phyloP scores from a whole-genome alignment of 2,888 invertebrate genomes.

The Pammene aurita region DNA sequence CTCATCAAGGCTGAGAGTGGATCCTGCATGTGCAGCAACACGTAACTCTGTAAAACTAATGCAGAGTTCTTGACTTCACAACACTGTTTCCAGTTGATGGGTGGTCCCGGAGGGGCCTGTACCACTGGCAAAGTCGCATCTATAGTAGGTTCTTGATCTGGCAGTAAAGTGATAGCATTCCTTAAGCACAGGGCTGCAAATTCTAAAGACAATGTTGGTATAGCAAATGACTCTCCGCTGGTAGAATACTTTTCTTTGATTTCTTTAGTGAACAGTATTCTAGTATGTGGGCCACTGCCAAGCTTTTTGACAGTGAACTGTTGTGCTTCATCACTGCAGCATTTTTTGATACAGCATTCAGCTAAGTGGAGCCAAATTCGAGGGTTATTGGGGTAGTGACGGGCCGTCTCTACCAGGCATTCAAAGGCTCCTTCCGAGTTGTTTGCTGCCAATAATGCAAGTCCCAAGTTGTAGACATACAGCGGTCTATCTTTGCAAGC shows the following conservation, averaged over 20 bases:
- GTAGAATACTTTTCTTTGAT: slow-evolving; percentile 71
- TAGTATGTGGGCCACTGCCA: slow-evolving; percentile 76
- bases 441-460: slow-evolving; percentile 91
- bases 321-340: slow-evolving; percentile 82
- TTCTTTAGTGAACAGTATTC: slow-evolving; percentile 69
- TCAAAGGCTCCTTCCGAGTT: slow-evolving; percentile 94
- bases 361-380: slow-evolving; percentile 96
- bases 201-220: slow-evolving; percentile 93
- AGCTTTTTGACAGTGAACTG: slow-evolving; percentile 75
- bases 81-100: slow-evolving; percentile 84
- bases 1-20: slow-evolving; percentile 90
- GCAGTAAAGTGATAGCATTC: slow-evolving; percentile 90
- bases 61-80: slow-evolving; percentile 86
- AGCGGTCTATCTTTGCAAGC: slow-evolving; percentile 82
- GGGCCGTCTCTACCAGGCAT: slow-evolving; percentile 92
- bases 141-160: slow-evolving; percentile 77
- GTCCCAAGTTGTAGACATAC: slow-evolving; percentile 92
- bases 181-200: slow-evolving; percentile 94
- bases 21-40: slow-evolving; percentile 92
- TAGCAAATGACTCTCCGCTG: slow-evolving; percentile 89
- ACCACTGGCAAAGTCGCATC: slow-evolving; percentile 64
- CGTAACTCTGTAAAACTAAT: slow-evolving; percentile 91
- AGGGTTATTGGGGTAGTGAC: slow-evolving; percentile 93
- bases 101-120: slow-evolving; percentile 85
- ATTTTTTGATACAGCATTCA: slow-evolving; percentile 93